Base-by-base conservation (phyloP, 2,888 invertebrate genomes). In the Eilema griseolum region DNA sequence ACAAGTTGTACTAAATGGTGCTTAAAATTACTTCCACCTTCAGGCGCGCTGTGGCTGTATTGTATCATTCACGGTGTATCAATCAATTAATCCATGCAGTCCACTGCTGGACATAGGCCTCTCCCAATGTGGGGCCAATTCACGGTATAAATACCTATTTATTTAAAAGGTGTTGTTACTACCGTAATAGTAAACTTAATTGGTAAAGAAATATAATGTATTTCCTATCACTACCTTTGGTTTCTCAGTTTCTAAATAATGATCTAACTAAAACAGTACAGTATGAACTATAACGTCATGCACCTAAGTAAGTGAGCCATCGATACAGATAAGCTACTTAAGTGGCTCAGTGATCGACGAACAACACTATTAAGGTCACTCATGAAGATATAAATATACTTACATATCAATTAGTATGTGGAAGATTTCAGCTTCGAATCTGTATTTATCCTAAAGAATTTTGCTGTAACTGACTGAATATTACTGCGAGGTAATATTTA, bases 331-430 rank as follows among this genome's bases (percentile, higher is more conserved):
- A 73, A 77, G 71, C 63, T 56, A 75, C 16, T 72, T 69, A 75
- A 73, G 73, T 75, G 72, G 71, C 63, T 65, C 68, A 73, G 75
- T 80, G 77, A 80, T 76, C 66, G 70, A 79, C 73, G 66, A 66
- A 68, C 70, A 75, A 62, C 20, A 26, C 62, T 41, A 26, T 20
- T 62, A 62, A 62, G 62, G 62, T 62, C 62, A 62, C 20, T 52
- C 52, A n/a, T 52, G 10, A 52, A 46, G 46, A 46, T 46, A n/a
- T 41, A 41, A 3, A 41, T 33, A 33, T 33, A 33, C 33, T 10
- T 41, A 41, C 16, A 14, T 41, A 41, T 52, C n/a, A n/a, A 52
- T n/a, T 52, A 52, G 52, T 52, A n/a, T 37, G 24, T 62, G 23
- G 61, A 33, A 23, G 12, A 37, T 33, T 61, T 24, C 14, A 24